Percentiles rank a stretch among this genome's conserved stretches.
Conservation (phyloP, 2,888 invertebrate species). For the Erpobdella octoculata region DNA sequence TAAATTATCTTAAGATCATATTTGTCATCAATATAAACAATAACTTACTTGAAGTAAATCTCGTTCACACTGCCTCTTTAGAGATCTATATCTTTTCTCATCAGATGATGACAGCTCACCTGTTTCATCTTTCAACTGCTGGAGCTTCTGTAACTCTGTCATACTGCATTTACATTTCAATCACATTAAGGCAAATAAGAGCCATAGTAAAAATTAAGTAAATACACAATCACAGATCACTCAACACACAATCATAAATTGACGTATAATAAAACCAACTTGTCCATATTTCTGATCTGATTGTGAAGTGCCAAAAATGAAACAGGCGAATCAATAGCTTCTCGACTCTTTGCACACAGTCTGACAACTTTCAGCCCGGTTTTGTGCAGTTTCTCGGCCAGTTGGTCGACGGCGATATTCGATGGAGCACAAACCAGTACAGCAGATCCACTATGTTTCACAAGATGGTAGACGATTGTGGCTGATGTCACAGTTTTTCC, state of each 20-base stretch:
- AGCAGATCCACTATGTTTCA: conserved; percentile 78
- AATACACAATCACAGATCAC: background rate
- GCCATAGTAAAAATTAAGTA: background rate
- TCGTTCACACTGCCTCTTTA: conserved; percentile 83
- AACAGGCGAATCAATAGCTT: conserved; percentile 94
- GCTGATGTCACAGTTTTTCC: conserved; percentile 99
- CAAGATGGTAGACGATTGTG: conserved; percentile 94
- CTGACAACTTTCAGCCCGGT: conserved; percentile 68
- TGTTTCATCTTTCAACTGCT: conserved; percentile 92
- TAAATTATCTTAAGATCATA: too few relatives aligned
- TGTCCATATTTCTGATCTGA: conserved; percentile 88
- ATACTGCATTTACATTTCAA: conserved; percentile 58
- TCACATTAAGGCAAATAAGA: too few relatives aligned
- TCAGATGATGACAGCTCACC: conserved; percentile 92
- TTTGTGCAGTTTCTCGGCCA: conserved; percentile 94
- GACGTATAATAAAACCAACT: conserved; percentile 51
- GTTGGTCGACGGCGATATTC: conserved; percentile 96
- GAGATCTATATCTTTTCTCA: conserved; percentile 80
- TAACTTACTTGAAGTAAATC: conserved; percentile 59
- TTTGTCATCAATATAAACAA: too few relatives aligned
- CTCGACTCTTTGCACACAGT: conserved; percentile 91
- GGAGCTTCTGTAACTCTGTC: conserved; percentile 84
- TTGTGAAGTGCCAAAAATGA: conserved; percentile 92
- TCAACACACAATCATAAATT: too few relatives aligned
- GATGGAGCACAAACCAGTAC: conserved; percentile 97